These are phyloP conservation scores for Leptopterna dolabrata DNA, from an alignment of 2,888 invertebrate genomes.

Conservation along the genomic window DNA sequence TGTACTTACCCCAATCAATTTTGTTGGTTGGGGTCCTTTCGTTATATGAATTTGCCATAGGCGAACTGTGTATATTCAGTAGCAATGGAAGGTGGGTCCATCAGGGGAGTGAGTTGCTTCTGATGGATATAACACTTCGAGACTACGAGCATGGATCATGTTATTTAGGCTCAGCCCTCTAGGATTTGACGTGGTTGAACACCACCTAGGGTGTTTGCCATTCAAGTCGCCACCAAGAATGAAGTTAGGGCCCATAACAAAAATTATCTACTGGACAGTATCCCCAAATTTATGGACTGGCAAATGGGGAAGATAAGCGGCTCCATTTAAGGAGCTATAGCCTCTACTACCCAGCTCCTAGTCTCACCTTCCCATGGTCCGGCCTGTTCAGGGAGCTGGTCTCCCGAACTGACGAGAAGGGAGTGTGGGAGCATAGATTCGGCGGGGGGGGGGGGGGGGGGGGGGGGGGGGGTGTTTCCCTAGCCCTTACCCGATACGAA, in stretches of 20 bases:
- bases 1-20: conserved; percentile 28
- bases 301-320: too few relatives aligned
- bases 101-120: neutral
- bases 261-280: too few relatives aligned
- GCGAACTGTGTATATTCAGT: neutral
- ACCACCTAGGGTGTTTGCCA: conserved; percentile 18
- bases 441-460: too few relatives aligned
- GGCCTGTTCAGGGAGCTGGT: too few relatives aligned
- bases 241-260: neutral
- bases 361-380: too few relatives aligned
- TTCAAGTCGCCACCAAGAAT: conserved; percentile 31
- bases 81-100: neutral
- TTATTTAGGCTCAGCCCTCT: neutral
- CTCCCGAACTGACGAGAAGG: too few relatives aligned
- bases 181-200: neutral
- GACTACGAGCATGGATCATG: neutral
- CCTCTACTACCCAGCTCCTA: too few relatives aligned
- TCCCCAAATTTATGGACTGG: too few relatives aligned
- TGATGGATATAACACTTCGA: neutral
- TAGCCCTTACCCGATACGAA: too few relatives aligned
- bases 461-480: too few relatives aligned
- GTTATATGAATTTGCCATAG: neutral
- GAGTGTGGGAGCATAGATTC: too few relatives aligned
- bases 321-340: too few relatives aligned
- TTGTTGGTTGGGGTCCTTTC: neutral